Conservation (phyloP, 2,113 vertebrate species). For the Crotalus horridus region DNA sequence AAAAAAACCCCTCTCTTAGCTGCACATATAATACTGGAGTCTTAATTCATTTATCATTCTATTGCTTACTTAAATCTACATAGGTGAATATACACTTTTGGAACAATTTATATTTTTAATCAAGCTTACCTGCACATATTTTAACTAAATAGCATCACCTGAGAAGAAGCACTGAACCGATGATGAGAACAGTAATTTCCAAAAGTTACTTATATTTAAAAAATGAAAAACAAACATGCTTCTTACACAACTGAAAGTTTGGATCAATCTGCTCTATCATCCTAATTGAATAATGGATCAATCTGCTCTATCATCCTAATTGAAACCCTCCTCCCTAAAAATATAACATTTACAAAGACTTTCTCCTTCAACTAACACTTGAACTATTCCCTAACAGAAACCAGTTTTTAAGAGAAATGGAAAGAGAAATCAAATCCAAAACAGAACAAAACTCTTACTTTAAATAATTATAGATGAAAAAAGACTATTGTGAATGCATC, state of each 20-base stretch:
- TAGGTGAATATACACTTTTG: neutral
- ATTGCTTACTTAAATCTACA: neutral
- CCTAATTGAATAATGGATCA: neutral
- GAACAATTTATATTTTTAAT: neutral
- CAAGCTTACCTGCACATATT: neutral
- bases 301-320: neutral
- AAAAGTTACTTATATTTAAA: neutral
- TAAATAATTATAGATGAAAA: neutral
- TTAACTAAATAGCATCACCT: neutral
- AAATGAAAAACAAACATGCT: neutral
- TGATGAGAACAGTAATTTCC: neutral
- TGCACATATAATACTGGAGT: neutral
- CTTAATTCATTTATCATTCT: neutral
- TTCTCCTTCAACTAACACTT: neutral
- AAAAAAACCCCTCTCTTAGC: no score
- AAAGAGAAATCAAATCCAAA: neutral
- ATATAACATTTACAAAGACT: neutral
- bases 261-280: neutral
- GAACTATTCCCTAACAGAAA: neutral
- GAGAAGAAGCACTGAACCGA: neutral
- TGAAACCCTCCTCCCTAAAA: neutral
- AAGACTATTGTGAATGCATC: neutral
- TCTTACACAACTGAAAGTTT: neutral
- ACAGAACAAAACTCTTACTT: neutral
- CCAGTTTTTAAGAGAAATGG: neutral